Conservation (phyloP, 2,113 vertebrate species). For the Empidonax alnorum region DNA sequence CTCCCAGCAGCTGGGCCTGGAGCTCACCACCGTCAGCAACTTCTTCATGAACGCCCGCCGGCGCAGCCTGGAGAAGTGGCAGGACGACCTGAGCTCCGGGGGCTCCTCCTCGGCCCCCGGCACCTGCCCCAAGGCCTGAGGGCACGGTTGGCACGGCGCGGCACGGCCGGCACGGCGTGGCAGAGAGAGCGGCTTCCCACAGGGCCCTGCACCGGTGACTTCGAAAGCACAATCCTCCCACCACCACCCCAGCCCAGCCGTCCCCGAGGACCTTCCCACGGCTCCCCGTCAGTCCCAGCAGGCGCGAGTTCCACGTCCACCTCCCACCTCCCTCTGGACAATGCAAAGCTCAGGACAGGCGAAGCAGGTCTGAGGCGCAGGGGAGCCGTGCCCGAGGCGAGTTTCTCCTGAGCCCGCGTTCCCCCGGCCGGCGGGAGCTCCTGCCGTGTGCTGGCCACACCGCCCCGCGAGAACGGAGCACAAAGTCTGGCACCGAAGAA, state of each 20-base stretch:
- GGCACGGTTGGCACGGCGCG: constrained; percentile 34
- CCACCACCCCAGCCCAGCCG: constrained; percentile 56
- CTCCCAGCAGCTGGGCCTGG: constrained; percentile 97
- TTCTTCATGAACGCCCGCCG: constrained; percentile 99
- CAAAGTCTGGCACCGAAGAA: constrained; percentile 63
- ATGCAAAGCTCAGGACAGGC: constrained; percentile 57
- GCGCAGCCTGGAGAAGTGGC: constrained; percentile 98
- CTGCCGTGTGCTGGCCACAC: constrained; percentile 17
- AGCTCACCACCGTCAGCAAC: constrained; percentile 98
- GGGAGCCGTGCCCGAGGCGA: constrained; percentile 23
- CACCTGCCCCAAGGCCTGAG: constrained; percentile 96
- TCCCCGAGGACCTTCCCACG: constrained; percentile 45
- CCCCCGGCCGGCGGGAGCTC: neutral
- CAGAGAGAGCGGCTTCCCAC: constrained; percentile 58
- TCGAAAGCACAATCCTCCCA: constrained; percentile 79
- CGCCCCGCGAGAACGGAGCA: constrained; percentile 68
- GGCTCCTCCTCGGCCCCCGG: constrained; percentile 88
- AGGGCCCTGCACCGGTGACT: constrained; percentile 87
- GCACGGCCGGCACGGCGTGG: neutral
- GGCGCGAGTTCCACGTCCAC: constrained; percentile 36
- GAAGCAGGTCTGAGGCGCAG: constrained; percentile 53
- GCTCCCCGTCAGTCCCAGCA: constrained; percentile 6
- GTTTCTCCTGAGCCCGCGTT: constrained; percentile 17
- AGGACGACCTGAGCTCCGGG: constrained; percentile 91
- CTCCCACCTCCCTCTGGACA: constrained; percentile 10